Base-by-base conservation (phyloP, 2,113 vertebrate species). In the Grallaria varia region DNA sequence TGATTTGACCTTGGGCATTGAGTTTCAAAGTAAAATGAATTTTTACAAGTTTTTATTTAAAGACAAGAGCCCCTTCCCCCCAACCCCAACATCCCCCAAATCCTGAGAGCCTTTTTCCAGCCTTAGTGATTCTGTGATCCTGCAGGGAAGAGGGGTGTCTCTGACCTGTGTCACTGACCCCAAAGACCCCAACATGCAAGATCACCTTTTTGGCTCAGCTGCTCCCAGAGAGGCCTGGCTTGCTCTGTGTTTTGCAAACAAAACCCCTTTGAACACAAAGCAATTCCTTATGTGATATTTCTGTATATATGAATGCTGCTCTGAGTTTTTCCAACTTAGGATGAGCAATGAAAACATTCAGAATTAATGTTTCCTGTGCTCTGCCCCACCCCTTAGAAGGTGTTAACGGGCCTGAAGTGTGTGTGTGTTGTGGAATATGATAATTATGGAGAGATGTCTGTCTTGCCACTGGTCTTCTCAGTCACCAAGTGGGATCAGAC, bases 161-260 rank as follows among this genome's bases (percentile, higher is more conserved):
- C 2, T 22, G 0, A 5, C 3, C 22, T 5, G 23, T 23, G 53
- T 8, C 27, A 69, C 33, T 39, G 58, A 10, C 42, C 14, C 37
- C 16, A 0, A 1, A 5, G 24, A 8, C 19, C 25, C 49, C 3
- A 3, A 6, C 5, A 0, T 12, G 22, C 50, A 18, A 0, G 23
- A 31, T 16, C n/a, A 1, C 35, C 24, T 16, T 15, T 1, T 3
- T 10, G 39, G 23, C 44, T 67, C 27, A 4, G 3, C 35, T 23
- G 44, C 60, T 50, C 16, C 0, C 1, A 6, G 40, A 24, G n/a
- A 18, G 49, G 3, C 63, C 53, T 53, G 10, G 2, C 27, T 35
- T 16, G 23, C 55, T 64, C 39, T 28, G 35, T 37, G 9, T 10
- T 81, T 52, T 30, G 14, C 69, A 25, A 50, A 64, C 35, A n/a